Evolutionary conservation across 2,797 vertebrate species (phyloP).

Genomic region (Gila robusta): DNA sequence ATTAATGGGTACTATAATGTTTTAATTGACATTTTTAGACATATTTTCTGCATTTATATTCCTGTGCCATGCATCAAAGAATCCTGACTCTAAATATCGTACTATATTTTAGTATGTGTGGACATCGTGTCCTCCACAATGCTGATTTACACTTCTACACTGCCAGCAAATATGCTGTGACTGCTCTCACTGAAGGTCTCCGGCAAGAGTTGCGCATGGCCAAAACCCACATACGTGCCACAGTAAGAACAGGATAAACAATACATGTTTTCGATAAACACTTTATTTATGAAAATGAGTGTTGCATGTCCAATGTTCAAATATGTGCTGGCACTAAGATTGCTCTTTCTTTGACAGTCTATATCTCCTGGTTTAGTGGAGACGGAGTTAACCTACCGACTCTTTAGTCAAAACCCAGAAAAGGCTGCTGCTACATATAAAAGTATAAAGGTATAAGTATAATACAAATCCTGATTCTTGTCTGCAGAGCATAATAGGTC

Average conservation of each 20-base stretch:
- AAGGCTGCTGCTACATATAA: constrained; percentile 80
- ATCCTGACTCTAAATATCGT: background rate
- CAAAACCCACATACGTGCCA: constrained; percentile 85
- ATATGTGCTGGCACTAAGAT: background rate
- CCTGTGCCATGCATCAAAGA: background rate
- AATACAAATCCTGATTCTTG: background rate
- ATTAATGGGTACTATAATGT: constrained; percentile 83
- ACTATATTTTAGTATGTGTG: constrained; percentile 51
- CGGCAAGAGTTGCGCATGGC: constrained; percentile 86
- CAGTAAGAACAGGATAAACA: constrained; percentile 75
- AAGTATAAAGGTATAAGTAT: constrained; percentile 75
- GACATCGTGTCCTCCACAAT: constrained; percentile 77
- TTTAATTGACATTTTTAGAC: background rate
- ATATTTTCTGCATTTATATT: background rate
- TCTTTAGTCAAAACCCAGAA: constrained; percentile 77
- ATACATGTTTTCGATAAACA: background rate
- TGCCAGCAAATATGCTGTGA: constrained; percentile 87
- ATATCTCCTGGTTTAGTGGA: constrained; percentile 90
- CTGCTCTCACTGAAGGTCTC: constrained; percentile 86
- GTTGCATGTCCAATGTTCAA: background rate
- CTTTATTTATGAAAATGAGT: background rate
- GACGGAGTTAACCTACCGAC: constrained; percentile 83
- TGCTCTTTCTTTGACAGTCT: constrained; percentile 74
- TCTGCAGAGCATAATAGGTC: background rate
- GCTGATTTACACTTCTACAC: constrained; percentile 84